phyloP scores from a whole-genome alignment of 2,888 invertebrate genomes.

The Ornithoptera priamus region DNA sequence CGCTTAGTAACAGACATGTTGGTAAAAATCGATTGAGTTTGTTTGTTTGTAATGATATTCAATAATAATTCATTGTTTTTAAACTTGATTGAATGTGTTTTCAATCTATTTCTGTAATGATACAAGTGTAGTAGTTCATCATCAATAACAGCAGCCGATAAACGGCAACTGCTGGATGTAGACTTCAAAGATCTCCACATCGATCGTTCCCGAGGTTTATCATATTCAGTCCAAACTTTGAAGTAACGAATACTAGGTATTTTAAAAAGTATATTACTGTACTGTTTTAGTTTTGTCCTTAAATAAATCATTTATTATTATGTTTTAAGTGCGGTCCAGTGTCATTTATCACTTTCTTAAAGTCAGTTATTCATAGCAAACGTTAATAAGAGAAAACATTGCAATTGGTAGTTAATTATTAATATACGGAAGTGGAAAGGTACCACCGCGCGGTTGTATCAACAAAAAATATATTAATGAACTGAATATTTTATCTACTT shows the following conservation, averaged over 20 bases:
- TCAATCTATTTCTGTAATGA: no score
- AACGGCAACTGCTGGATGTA: no score
- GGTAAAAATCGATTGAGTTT: no score
- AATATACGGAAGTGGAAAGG: not conserved
- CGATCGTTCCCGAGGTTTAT: no score
- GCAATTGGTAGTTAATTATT: not conserved
- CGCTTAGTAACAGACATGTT: no score
- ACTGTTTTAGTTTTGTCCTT: not conserved
- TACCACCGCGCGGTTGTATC: not conserved
- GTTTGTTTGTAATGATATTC: no score
- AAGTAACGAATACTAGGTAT: not conserved
- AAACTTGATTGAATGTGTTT: no score
- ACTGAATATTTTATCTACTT: constrained; percentile 22
- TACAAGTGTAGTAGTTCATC: no score
- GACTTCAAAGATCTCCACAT: no score
- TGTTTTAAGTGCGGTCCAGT: constrained; percentile 15
- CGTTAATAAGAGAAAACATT: constrained; percentile 3
- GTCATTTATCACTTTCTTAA: constrained; percentile 19
- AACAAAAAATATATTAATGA: constrained; percentile 17
- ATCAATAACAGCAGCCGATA: not conserved
- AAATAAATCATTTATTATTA: constrained; percentile 17
- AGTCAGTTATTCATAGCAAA: constrained; percentile 7
- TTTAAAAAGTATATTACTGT: no score
- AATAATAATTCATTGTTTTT: no score
- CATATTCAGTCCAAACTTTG: not conserved